Conservation (phyloP, 2,797 vertebrate species). For the Ispidina picta region DNA sequence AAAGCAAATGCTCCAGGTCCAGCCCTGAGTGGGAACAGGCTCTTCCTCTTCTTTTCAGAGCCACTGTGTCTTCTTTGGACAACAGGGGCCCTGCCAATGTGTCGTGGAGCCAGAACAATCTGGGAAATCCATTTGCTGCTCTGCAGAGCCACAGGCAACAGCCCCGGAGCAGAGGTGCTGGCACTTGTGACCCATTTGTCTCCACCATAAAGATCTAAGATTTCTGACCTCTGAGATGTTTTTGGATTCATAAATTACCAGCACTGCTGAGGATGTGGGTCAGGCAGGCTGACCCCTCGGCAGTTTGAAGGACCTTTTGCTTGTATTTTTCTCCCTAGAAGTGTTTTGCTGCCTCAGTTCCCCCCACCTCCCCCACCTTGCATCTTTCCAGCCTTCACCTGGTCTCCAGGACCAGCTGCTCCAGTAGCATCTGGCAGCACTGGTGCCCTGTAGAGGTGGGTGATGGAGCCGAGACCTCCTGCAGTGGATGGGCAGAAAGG, state of each 20-base stretch:
- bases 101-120: too few species aligned
- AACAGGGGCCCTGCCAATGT: too few species aligned
- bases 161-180: not conserved
- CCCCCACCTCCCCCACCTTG: too few species aligned
- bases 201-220: conserved; percentile 38
- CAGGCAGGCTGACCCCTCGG: not conserved
- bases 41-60: too few species aligned
- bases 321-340: not conserved
- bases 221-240: not conserved
- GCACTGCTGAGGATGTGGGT: not conserved
- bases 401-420: not conserved
- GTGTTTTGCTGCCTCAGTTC: not conserved
- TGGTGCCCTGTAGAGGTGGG: accelerated
- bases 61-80: too few species aligned
- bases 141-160: too few species aligned
- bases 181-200: conserved; percentile 24
- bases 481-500: not conserved
- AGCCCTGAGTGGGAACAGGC: too few species aligned
- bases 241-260: not conserved
- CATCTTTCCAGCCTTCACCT: not conserved
- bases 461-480: not conserved
- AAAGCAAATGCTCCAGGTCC: too few species aligned
- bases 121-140: too few species aligned
- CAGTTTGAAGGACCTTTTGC: not conserved
- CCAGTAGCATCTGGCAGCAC: accelerated